Evolutionary conservation across 2,888 invertebrate genomes (phyloP).

Genomic region (Drosophila mercatorum): DNA sequence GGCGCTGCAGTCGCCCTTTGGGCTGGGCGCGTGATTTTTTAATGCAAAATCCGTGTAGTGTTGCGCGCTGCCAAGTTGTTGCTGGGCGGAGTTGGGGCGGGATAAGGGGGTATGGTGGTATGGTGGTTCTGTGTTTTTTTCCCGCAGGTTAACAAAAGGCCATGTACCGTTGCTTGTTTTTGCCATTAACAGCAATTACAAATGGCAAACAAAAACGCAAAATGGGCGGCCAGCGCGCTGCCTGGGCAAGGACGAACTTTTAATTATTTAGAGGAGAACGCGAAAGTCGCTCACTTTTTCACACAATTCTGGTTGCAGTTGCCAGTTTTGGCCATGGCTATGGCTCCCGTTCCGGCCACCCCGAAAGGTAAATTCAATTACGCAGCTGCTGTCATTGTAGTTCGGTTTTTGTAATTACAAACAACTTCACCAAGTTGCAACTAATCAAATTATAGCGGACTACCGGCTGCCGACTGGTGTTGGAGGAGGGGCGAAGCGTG

Average conservation of each 20-base stretch:
- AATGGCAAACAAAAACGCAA: slow-evolving; percentile 62
- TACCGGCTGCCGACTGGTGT: not conserved
- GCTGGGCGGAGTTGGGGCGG: not conserved
- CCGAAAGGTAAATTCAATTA: slow-evolving; percentile 53
- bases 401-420: slow-evolving; percentile 50
- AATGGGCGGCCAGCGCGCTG: slow-evolving; percentile 22
- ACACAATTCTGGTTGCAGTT: slow-evolving; percentile 38
- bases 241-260: slow-evolving; percentile 63
- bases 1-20: slow-evolving; percentile 6
- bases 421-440: slow-evolving; percentile 38
- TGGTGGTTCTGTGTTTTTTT: slow-evolving; percentile 20
- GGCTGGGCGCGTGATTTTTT: slow-evolving; percentile 56
- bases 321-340: slow-evolving; percentile 25
- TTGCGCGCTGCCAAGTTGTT: slow-evolving; percentile 13
- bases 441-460: slow-evolving; percentile 54
- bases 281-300: slow-evolving; percentile 52
- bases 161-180: slow-evolving; percentile 55
- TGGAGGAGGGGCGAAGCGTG: not conserved
- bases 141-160: slow-evolving; percentile 21
- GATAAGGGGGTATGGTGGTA: too few relatives aligned
- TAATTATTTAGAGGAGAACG: slow-evolving; percentile 69
- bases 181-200: slow-evolving; percentile 73
- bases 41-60: slow-evolving; percentile 70
- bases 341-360: not conserved
- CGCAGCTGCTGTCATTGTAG: slow-evolving; percentile 24